phyloP scores from a whole-genome alignment of 1,140 invertebrate species.

The Eulimnadia texana region DNA sequence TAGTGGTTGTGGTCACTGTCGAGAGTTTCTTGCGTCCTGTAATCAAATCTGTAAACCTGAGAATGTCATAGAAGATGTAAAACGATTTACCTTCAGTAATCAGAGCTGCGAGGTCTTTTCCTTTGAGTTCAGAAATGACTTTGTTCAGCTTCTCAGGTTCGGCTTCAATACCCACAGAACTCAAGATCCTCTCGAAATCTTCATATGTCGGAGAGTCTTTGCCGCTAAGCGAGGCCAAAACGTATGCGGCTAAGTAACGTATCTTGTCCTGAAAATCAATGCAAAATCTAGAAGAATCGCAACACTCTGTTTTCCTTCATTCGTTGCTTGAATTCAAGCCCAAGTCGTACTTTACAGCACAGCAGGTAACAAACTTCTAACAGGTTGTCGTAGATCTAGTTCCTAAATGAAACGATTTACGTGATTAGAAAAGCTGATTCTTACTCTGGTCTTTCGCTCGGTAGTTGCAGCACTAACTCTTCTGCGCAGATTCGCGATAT shows the following conservation, averaged over 20 bases:
- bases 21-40: slow-evolving; percentile 59
- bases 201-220: slow-evolving; percentile 57
- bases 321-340: too few species aligned
- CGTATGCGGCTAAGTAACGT: slow-evolving; percentile 99
- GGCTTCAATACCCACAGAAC: slow-evolving; percentile 86
- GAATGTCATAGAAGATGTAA: background rate
- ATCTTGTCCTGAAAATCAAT: too few species aligned
- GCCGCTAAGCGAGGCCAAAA: slow-evolving; percentile 79
- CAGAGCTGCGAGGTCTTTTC: slow-evolving; percentile 77
- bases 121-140: slow-evolving; percentile 70
- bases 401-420: too few species aligned
- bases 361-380: too few species aligned
- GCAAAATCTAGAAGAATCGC: too few species aligned
- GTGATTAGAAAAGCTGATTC: too few species aligned
- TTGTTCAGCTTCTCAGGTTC: slow-evolving; percentile 70
- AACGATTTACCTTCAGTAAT: slow-evolving; percentile 56
- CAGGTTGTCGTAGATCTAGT: too few species aligned
- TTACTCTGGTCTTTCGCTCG: too few species aligned
- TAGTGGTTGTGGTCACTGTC: slow-evolving; percentile 52
- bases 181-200: slow-evolving; percentile 87
- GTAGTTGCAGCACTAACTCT: too few species aligned
- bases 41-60: slow-evolving; percentile 15
- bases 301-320: too few species aligned
- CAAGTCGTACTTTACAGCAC: too few species aligned
- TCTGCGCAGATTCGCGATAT: too few species aligned